Evolutionary conservation across 2,797 vertebrate species (phyloP).

Genomic region (Smutsia temminckii): DNA sequence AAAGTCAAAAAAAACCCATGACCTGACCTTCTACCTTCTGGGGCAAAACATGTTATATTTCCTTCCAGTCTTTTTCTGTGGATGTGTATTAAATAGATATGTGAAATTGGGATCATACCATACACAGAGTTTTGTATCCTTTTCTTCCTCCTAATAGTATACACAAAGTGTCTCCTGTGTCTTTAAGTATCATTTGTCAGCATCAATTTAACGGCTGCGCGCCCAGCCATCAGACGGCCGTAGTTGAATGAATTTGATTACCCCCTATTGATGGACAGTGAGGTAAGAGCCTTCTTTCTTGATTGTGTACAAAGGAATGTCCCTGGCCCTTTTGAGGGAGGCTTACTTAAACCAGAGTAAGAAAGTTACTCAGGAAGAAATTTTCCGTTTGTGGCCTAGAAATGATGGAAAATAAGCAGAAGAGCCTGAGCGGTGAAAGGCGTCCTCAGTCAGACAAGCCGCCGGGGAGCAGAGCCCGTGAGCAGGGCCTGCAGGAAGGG

Average conservation of each 20-base stretch:
- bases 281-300: background rate
- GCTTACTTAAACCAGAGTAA: background rate
- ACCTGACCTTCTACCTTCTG: background rate
- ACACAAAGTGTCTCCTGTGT: accelerated
- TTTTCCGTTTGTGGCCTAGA: background rate
- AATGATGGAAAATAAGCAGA: background rate
- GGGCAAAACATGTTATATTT: background rate
- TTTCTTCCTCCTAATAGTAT: accelerated
- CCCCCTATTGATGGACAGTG: background rate
- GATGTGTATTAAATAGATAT: background rate
- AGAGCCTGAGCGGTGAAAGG: background rate
- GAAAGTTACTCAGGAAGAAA: background rate
- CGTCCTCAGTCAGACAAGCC: accelerated
- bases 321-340: background rate
- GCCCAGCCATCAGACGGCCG: background rate
- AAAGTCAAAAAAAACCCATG: background rate
- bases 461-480: accelerated
- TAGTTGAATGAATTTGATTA: background rate
- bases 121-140: accelerated
- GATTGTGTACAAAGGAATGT: background rate
- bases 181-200: accelerated
- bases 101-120: no score
- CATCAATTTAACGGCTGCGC: accelerated
- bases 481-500: background rate
- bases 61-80: background rate